Conservation (phyloP, 64 coral and sea anemone genomes). For the Montipora foliosa region DNA sequence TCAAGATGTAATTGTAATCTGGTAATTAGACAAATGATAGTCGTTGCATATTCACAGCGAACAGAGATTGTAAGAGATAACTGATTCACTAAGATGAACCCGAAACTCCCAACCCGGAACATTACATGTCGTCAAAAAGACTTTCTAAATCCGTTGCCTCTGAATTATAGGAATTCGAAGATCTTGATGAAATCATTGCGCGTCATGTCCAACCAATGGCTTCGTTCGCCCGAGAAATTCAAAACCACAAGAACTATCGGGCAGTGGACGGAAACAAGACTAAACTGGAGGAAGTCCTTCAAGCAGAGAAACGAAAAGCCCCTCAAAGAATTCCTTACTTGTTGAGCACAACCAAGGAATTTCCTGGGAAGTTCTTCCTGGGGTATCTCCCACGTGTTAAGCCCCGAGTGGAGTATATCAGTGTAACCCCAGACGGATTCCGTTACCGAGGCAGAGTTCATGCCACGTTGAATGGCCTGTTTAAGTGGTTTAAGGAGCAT, state of each 20-base stretch:
- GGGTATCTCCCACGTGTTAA: constrained; percentile 96
- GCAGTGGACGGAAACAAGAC: constrained; percentile 83
- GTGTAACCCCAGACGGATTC: constrained; percentile 91
- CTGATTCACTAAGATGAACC: too few relatives aligned
- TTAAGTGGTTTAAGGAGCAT: constrained; percentile 98
- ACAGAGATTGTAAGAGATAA: too few relatives aligned
- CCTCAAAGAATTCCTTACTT: constrained; percentile 95
- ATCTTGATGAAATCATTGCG: constrained; percentile 98
- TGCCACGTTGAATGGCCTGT: constrained; percentile 90
- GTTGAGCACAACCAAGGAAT: constrained; percentile 80
- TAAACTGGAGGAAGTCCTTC: constrained; percentile 83
- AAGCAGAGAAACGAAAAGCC: constrained; percentile 81
- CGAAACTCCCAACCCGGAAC: too few relatives aligned
- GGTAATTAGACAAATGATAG: too few relatives aligned
- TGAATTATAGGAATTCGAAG: constrained; percentile 93
- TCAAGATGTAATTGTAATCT: too few relatives aligned
- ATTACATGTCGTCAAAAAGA: too few relatives aligned
- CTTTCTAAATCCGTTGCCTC: neutral
- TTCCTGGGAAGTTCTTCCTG: constrained; percentile 93
- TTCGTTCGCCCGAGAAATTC: constrained; percentile 85
- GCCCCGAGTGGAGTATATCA: constrained; percentile 87
- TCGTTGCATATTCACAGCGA: too few relatives aligned
- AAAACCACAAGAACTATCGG: constrained; percentile 92
- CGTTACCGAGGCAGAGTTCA: constrained; percentile 92
- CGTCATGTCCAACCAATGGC: constrained; percentile 98